Evolutionary conservation across 2,888 invertebrate species (phyloP), one percentile per base, ranked within the genome.

Genomic region (Heliconius ismenius): DNA sequence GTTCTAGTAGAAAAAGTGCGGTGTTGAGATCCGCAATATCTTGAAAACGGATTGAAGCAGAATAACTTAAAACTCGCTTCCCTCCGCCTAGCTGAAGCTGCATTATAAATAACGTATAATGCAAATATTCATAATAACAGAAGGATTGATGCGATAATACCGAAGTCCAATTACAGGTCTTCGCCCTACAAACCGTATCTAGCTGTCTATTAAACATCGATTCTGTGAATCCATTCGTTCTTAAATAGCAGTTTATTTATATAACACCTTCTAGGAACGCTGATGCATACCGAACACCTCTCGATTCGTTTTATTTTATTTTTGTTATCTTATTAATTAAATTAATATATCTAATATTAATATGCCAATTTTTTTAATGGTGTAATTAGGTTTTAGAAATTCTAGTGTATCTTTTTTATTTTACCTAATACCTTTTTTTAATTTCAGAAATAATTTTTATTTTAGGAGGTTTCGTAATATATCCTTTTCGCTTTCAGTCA

Each of bases 251-350:
- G 67, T 70, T 72, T 77, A 77, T 77, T 77, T 77, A 77, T 75
- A 72, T 60, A 65, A 72, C 77, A 72, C 70, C 74, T 77, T 77
- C 77, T 77, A 74, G 69, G 74, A 77, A 74, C 58, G n/a, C 26
- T 75, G 74, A 73, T 62, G 67, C 73, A 77, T 77, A 26, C 77
- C 77, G 28, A 65, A 21, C 39, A 1, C 7, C 21, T 60, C n/a
- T 74, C n/a, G 74, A 74, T 54, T 74, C 58, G 64, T 39, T 36
- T 67, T 75, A 62, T 74, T 74, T 28, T 74, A 58, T 77, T 72
- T 74, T 39, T 74, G 43, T 63, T 65, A 32, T 69, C 58, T 54
- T 21, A 3, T 49, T 24, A 63, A 43, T n/a, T 54, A 36, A 70
- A 36, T 72, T n/a, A 13, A 6, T 15, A 4, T 70, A 39, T 11